Evolutionary conservation across 2,113 vertebrate species (phyloP), one percentile per base, ranked within the genome.

Genomic region (Takifugu flavidus): DNA sequence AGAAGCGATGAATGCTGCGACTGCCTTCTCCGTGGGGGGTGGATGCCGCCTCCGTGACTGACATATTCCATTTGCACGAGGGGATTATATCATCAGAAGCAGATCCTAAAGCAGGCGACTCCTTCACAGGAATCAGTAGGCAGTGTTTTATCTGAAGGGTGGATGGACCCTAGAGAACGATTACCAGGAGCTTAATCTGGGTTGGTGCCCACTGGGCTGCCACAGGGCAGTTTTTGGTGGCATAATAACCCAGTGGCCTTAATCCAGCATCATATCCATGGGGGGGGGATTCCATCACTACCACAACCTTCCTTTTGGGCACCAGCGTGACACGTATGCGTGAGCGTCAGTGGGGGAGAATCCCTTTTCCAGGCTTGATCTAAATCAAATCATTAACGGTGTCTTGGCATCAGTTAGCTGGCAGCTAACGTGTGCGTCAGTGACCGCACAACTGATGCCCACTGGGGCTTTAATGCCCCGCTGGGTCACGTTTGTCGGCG

Each of bases 201-300:
- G 77, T 50, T 61, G 53, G 74, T 73, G 55, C 72, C 71, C 64
- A 43, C 72, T 79, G 74, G 72, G 60, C 50, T 51, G 50, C 65
- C 47, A 76, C 59, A 73, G 72, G 58, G 51, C 53, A 63, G 27
- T 80, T 85, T 82, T 81, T 20, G 13, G 62, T 78, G 73, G 80
- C 79, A 83, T 78, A 79, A 88, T 86, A 78, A 87, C 82, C 78
- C 85, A 80, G 69, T 89, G 86, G 80, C 88, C 88, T 88, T 88
- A 89, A 86, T 88, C 85, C 63, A 62, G 65, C 60, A 65, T 39
- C 31, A 56, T 66, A 74, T 66, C 82, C 75, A 67, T 34, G 8
- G 34, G 31, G 72, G 52, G 67, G 72, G 56, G 63, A 42, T 76
- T 65, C 80, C 74, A 63, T 25, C 63, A 43, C 61, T 65, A 65